A percentile compares a stretch with the other conserved stretches of the same genome.
Conservation (phyloP, 2,797 vertebrate species). For the Knipowitschia caucasica region DNA sequence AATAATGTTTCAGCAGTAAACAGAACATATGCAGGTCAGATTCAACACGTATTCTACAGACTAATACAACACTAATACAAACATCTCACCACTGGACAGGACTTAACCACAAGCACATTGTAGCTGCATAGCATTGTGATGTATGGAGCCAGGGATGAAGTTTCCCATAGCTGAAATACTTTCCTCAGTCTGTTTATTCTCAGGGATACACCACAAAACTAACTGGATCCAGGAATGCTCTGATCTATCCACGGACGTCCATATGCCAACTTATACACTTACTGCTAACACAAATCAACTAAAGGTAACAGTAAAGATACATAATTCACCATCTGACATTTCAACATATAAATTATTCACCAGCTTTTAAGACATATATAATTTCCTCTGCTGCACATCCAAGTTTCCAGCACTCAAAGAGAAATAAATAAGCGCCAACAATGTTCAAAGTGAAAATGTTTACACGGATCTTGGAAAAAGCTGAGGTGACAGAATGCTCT, state of each 20-base stretch:
- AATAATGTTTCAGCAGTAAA: no score
- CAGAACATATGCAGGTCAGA: no score
- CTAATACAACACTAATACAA: no score
- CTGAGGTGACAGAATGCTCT: conserved; percentile 31
- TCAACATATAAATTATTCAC: not conserved
- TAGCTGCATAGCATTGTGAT: conserved; percentile 8
- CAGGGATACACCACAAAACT: conserved; percentile 6
- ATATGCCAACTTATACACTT: not conserved
- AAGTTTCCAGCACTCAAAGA: conserved; percentile 10
- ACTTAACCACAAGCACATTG: conserved; percentile 21
- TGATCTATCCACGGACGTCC: not conserved
- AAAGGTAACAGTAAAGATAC: conserved; percentile 5
- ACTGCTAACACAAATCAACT: not conserved
- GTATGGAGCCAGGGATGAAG: conserved; percentile 1
- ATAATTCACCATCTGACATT: not conserved
- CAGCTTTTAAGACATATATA: not conserved
- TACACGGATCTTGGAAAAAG: conserved; percentile 22
- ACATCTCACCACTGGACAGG: not conserved
- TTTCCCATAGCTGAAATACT: conserved; percentile 21
- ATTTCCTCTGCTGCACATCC: not conserved
- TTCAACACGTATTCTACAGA: no score
- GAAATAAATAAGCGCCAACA: conserved; percentile 10
- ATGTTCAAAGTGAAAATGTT: conserved; percentile 16
- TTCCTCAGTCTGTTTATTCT: conserved; percentile 14
- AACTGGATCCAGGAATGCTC: conserved; percentile 18